Base-by-base conservation (phyloP, 1,140 invertebrate genomes). In the Cydia fagiglandana region DNA sequence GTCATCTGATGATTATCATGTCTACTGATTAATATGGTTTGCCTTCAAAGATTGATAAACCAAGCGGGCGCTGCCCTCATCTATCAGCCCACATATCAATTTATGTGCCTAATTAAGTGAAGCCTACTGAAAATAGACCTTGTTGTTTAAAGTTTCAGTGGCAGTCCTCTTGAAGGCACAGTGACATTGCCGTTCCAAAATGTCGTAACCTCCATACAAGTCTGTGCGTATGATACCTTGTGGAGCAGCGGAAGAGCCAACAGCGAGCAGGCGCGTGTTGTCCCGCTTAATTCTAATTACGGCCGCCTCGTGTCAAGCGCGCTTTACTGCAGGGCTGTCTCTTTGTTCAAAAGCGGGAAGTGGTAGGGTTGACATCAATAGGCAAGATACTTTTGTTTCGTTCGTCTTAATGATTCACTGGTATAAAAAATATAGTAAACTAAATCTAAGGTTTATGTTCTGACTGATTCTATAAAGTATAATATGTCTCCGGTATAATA, bases 261-360 rank as follows among this genome's bases (percentile, higher is more conserved):
- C 66, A 17, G n/a, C 66, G 66, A 41, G 64, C 64, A 34, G 66
- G 30, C 66, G 66, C 66, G 66, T 66, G 64, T 66, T 38, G 66
- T 61, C 66, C 66, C 66, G 66, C 66, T 70, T 70, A 70, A 38
- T 70, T 70, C 66, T 70, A 70, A 70, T 70, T 70, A 70, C 66
- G 30, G 34, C 66, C 30, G 66, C 34, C 30, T 17, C 30, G 30
- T 17, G 30, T 34, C 66, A 30, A 38, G 28, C 64, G 28, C 64
- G 64, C 64, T 66, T 66, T 66, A 66, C 34, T 70, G 30, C 34
- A 17, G 66, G 30, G 34, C 66, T 70, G 66, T 38, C 66, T 70
- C 66, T 70, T 45, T 70, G 66, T 70, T 70, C n/a, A 41, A 24
- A 17, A 70, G 66, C 64, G 6, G 24, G n/a, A 9, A 17, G 66